phyloP scores from a whole-genome alignment of 2,888 invertebrate species.

The Punctoribates punctum region DNA sequence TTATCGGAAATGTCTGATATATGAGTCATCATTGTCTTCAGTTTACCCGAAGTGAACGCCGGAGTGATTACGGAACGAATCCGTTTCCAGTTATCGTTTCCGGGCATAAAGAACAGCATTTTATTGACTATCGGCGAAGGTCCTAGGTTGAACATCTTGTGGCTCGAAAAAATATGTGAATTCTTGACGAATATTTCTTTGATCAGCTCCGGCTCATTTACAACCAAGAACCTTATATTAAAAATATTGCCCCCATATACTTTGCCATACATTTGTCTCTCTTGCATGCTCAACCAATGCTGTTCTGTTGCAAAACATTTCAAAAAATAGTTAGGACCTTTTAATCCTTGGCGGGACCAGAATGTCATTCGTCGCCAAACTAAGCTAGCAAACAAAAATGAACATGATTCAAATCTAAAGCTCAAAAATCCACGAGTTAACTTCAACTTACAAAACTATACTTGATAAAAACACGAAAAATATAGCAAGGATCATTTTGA shows the following conservation, averaged over 20 bases:
- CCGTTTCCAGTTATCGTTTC: constrained; percentile 30
- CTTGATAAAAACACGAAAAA: no score
- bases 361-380: no score
- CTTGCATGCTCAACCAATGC: no score
- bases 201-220: constrained; percentile 28
- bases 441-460: no score
- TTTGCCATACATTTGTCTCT: constrained; percentile 26
- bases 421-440: no score
- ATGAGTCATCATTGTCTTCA: constrained; percentile 28
- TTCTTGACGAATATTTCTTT: constrained; percentile 21
- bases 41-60: constrained; percentile 35
- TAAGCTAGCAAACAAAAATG: no score
- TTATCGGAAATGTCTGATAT: constrained; percentile 31
- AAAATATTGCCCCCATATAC: constrained; percentile 6
- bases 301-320: no score
- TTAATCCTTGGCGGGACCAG: no score
- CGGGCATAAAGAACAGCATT: constrained; percentile 26
- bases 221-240: neutral
- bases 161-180: constrained; percentile 38
- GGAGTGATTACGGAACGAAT: constrained; percentile 33
- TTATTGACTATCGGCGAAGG: neutral
- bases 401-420: no score
- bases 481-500: no score
- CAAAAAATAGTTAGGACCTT: no score
- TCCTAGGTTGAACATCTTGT: neutral